Base-by-base conservation (phyloP, 1,140 invertebrate genomes). In the Medauroidea extradentata region DNA sequence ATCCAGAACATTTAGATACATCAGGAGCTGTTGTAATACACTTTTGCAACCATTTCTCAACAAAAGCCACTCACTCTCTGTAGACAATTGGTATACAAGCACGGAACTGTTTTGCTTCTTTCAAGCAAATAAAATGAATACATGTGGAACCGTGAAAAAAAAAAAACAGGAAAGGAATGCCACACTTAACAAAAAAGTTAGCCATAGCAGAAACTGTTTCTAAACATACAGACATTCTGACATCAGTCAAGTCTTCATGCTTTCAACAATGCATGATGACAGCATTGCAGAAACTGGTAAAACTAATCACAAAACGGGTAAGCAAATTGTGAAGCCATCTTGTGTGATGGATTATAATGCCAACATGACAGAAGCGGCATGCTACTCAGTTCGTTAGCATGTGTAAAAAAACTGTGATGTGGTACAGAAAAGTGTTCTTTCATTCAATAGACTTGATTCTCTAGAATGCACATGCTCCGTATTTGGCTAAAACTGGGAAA, bases 1-100 rank as follows among this genome's bases (percentile, higher is more conserved):
- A 46, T 25, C 18, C 18, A 19, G 18, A 21, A 9, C 39, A 51
- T 23, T 21, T 62, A 42, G 68, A 65, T 34, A 53, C 59, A 19
- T 70, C 70, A 25, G 69, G 67, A 23, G 50, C 58, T 50, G 57
- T 72, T 46, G 66, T 71, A 29, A 53, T 27, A 54, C 53, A 16
- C 52, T 72, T 13, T 56, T 72, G 53, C 29, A 63, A 52, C 57
- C 63, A 39, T 68, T 66, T 25, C 44, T 46, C 11, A 42, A 41
- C n/a, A 58, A 62, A 25, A n/a, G 43, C 44, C 53, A 58, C 39
- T 34, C 34, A 16, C 16, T 63, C 8, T 58, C 19, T 50, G 23
- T 61, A 25, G 62, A 63, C 50, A 63, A 63, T 27, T 63, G 52
- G 52, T 63, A 63, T 21, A 46, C 53, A 3, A 53, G 44, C 29